phyloP scores from a whole-genome alignment of 2,113 vertebrate species.

The Callocephalon fimbriatum region DNA sequence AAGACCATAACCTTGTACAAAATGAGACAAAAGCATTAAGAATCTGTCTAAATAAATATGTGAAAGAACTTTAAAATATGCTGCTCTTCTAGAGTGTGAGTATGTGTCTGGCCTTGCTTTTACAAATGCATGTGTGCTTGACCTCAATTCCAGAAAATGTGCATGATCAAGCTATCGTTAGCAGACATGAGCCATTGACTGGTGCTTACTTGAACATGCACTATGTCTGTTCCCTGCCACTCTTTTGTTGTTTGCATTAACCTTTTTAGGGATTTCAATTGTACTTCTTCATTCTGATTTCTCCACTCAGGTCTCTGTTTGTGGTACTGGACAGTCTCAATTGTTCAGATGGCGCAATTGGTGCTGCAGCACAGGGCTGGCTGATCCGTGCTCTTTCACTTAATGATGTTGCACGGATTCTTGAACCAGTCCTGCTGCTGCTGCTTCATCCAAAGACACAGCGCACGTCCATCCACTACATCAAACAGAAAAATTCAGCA shows the following conservation, averaged over 20 bases:
- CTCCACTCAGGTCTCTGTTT: conserved; percentile 86
- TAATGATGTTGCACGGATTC: conserved; percentile 89
- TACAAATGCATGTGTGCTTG: background rate
- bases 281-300: background rate
- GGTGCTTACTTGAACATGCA: background rate
- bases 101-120: background rate
- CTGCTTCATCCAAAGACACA: conserved; percentile 93
- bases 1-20: background rate
- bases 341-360: conserved; percentile 88
- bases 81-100: background rate
- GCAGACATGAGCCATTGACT: background rate
- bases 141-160: background rate
- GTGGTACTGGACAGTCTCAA: conserved; percentile 95
- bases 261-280: background rate
- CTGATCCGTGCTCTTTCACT: conserved; percentile 91
- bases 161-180: background rate
- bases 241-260: background rate
- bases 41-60: background rate
- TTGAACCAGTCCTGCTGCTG: conserved; percentile 94
- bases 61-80: background rate
- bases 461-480: conserved; percentile 85
- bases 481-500: conserved; percentile 82
- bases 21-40: background rate
- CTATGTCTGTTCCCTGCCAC: background rate
- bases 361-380: conserved; percentile 93